Evolutionary conservation across 2,888 invertebrate genomes (phyloP).

Genomic region (Junonia oenone): DNA sequence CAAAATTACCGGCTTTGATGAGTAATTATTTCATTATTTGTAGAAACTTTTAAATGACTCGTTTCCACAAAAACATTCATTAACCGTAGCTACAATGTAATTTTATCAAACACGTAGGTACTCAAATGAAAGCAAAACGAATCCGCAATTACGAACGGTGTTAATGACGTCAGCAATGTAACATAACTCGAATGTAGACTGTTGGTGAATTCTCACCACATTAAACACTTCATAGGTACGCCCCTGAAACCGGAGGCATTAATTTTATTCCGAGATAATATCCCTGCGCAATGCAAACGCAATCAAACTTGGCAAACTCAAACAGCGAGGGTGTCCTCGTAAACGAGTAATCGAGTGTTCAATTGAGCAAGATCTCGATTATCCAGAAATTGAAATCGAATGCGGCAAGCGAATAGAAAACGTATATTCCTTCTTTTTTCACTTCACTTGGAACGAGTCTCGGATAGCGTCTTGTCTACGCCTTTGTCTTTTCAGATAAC

Average conservation of each 20-base stretch:
- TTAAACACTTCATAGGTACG: conserved; percentile 22
- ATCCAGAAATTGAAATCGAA: conserved; percentile 72
- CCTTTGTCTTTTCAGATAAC: conserved; percentile 10
- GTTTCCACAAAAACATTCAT: too few species aligned
- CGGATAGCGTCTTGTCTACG: conserved; percentile 10
- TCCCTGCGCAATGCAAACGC: conserved; percentile 61
- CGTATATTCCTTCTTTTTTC: conserved; percentile 45
- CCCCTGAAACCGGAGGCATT: conserved; percentile 40
- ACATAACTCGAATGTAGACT: neutral
- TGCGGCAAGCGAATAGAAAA: conserved; percentile 62
- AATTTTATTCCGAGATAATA: conserved; percentile 57
- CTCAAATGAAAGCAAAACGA: neutral
- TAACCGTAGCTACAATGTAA: too few species aligned
- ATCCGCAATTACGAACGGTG: neutral
- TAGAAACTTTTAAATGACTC: too few species aligned
- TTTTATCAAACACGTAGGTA: too few species aligned
- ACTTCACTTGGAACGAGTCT: conserved; percentile 14
- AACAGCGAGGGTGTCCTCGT: conserved; percentile 64
- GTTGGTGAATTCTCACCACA: neutral
- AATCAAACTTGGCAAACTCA: conserved; percentile 74
- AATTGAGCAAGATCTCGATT: conserved; percentile 76
- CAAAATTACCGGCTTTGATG: too few species aligned
- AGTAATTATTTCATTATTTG: too few species aligned
- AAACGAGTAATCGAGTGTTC: conserved; percentile 76
- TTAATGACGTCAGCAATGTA: neutral